Evolutionary conservation across 2,797 vertebrate genomes (phyloP).

Genomic region (Mormyrus hasselquistii): DNA sequence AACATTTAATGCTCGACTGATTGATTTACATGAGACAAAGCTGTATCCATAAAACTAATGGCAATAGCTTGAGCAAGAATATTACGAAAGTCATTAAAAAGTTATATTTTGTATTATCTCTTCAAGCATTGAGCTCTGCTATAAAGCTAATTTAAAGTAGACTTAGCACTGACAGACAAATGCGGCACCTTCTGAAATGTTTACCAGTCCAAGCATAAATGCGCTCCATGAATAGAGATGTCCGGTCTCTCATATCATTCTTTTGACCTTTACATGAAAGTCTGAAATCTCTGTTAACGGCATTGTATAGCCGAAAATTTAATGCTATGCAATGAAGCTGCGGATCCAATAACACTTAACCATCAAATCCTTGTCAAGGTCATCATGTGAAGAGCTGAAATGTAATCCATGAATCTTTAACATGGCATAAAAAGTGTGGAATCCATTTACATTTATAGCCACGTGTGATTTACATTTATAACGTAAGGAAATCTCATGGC

Average conservation of each 20-base stretch:
- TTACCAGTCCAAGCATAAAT: background rate
- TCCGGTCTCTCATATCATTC: background rate
- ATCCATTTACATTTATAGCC: conserved; percentile 11
- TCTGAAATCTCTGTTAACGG: conserved; percentile 6
- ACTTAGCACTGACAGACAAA: background rate
- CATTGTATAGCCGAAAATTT: conserved; percentile 6
- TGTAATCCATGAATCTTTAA: conserved; percentile 12
- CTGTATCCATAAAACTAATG: background rate
- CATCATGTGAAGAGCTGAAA: background rate
- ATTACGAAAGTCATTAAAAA: background rate
- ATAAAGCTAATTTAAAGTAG: background rate
- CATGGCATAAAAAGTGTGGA: conserved; percentile 2
- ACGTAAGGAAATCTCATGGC: background rate
- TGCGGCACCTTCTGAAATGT: background rate
- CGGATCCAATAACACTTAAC: conserved; percentile 10
- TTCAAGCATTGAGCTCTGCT: background rate
- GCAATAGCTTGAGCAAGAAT: background rate
- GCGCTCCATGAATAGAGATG: background rate
- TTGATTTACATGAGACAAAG: background rate
- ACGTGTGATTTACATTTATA: conserved; percentile 7
- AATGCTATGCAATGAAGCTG: conserved; percentile 2
- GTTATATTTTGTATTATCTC: background rate
- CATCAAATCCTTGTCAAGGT: conserved; percentile 17
- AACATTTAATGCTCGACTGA: background rate
- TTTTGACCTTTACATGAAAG: background rate